Base-by-base conservation (phyloP, 2,888 invertebrate genomes). In the Drosophila atripex region DNA sequence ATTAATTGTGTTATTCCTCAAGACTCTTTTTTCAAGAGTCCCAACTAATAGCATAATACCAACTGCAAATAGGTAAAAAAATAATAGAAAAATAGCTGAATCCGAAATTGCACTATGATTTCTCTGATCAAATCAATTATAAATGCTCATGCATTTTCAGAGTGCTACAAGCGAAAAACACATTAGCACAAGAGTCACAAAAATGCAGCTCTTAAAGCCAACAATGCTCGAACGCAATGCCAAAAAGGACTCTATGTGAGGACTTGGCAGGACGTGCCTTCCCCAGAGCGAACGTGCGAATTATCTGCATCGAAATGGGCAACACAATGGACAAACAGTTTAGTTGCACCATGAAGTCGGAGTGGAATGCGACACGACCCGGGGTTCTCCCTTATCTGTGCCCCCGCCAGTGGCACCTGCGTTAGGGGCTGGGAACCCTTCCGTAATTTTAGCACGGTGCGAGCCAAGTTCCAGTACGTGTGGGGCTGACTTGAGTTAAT, bases 201-300 rank as follows among this genome's bases (percentile, higher is more conserved):
- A 32, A 32, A 12, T 41, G 30, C 63, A 61, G 41, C 47, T 47
- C 32, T 45, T 8, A 9, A 12, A 25, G 45, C 28, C 45, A 61
- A 43, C 55, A 60, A 30, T 65, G 63, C 77, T 77, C 71, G 83
- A 76, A 65, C 39, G 60, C 55, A 71, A 72, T 70, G 43, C 51
- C 54, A 16, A 63, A 51, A 54, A 58, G 53, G 32, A 32, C 32
- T 23, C 38, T 25, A 12, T 30, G 8, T 18, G 12, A 28, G 16
- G 35, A 68, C 16, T 32, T 38, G 41, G 2, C 47, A 43, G 21
- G 69, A 56, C 69, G 49, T 45, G 69, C 25, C 50, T 18, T 49
- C 30, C 56, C 38, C 50, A 25, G 49, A 23, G 43, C 38, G 69
- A 66, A 66, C 69, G 66, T 66, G 66, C 69, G 66, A 66, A 68